Base-by-base conservation (phyloP, 2,797 vertebrate species). In the Girardinus metallicus region DNA sequence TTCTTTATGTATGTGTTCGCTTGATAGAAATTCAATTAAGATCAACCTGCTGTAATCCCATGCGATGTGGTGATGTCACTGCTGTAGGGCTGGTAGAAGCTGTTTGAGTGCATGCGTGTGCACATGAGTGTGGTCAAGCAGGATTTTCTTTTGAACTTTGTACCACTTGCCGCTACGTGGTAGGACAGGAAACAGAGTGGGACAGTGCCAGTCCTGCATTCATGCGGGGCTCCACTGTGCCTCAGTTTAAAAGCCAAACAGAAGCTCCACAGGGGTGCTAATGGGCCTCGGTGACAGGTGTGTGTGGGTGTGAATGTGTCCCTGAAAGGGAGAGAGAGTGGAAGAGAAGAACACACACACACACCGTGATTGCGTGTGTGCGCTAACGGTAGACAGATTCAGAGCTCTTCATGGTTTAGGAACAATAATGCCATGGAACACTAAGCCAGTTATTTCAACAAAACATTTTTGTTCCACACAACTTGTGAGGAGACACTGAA, bases 181-280 rank as follows among this genome's bases (percentile, higher is more conserved):
- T 70, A 85, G 57, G 75, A 68, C 34, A 49, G 51, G 74, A 72
- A 57, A 73, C 81, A 70, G 76, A 26, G 55, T 78, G 60, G 73
- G 82, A 79, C 73, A 75, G 55, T 79, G 82, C 76, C 72, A 81
- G 75, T 86, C 80, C 73, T 83, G 74, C 85, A 21, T 74, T 91
- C 75, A 79, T 18, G 49, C 73, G 77, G 83, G 60, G 83, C 18
- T 88, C 80, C 81, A 79, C 47, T 80, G 80, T 86, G 81, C 76
- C 68, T 70, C 62, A 80, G 72, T 85, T 83, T 86, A 88, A 93
- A 93, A 92, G 86, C 88, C 78, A 88, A 90, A 89, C 76, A 87
- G 87, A 83, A 83, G 26, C 86, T 80, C 90, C 77, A 87, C 85
- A 90, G 88, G 91, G 87, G 87, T 90, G 89, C 85, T 90, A 92